These are phyloP conservation scores for Ericerus pela DNA, from an alignment of 1,140 invertebrate species.

Conservation along the genomic window DNA sequence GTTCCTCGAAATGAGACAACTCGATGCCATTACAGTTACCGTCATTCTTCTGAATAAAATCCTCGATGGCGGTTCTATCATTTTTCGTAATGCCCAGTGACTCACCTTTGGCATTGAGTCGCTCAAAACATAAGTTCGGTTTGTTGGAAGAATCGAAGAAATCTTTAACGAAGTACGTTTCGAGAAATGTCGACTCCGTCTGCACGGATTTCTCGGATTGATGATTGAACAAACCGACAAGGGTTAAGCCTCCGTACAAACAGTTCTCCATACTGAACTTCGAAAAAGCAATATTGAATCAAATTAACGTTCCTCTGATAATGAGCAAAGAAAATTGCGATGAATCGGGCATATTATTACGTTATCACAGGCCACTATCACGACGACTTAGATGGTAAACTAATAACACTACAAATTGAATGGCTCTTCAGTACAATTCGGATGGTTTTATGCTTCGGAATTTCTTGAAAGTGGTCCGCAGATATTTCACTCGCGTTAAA, in stretches of 20 bases:
- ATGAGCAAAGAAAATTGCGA: no score
- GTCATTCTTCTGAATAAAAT: neutral
- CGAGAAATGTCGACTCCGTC: neutral
- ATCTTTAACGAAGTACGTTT: conserved; percentile 1
- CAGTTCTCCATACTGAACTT: neutral
- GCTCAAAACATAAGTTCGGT: neutral
- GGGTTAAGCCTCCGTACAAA: neutral
- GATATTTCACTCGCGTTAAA: no score
- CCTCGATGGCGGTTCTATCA: neutral
- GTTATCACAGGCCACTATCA: no score
- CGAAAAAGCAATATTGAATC: no score
- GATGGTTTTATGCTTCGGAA: no score
- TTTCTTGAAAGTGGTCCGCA: no score
- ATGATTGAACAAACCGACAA: neutral
- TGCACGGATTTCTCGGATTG: conserved; percentile 4
- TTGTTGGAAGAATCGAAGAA: neutral
- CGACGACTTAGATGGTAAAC: no score
- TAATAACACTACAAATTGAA: no score
- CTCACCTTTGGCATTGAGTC: neutral
- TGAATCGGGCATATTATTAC: no score
- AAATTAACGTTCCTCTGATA: no score
- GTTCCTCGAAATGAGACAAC: neutral
- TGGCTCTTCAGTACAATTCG: no score
- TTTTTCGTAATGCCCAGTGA: neutral
- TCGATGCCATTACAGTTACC: neutral